Base-by-base conservation (phyloP, 2,113 vertebrate species). In the Chaetorhynchus papuensis region DNA sequence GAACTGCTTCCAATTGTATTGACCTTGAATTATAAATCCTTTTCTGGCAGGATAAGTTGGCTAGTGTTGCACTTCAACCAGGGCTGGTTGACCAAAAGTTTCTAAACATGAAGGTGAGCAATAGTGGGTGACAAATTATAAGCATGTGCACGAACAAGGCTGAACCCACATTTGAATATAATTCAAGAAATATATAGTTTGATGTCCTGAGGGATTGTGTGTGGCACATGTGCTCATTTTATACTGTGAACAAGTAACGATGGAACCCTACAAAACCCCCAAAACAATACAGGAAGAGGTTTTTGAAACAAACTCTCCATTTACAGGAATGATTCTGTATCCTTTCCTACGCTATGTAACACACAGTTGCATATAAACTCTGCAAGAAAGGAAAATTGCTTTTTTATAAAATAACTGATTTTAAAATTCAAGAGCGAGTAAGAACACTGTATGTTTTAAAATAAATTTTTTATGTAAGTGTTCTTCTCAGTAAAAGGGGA, bases 51-150 rank as follows among this genome's bases (percentile, higher is more conserved):
- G 1, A 1, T 41, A 37, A 88, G 13, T 8, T 74, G 39, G 56
- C 8, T 33, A 31, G 39, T 63, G 22, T 23, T 22, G 15, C n/a
- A 33, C 6, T 42, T 86, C 23, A 30, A 1, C 15, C 24, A 37
- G 54, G 39, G 33, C 0, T 77, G 28, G 18, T 4, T 50, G 59
- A 35, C 21, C 0, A 0, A 65, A 28, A 74, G 6, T 42, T 89
- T 83, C 42, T 50, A 50, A 70, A 30, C 7, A 10, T 16, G 27
- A 82, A 13, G 15, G 13, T 47, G 30, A 44, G 19, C 3, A 59
- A 33, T 1, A 50, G 33, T 13, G 11, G n/a, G 35, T 63, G 54
- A 69, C 17, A 63, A 78, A 63, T 61, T 15, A 49, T 2, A 19
- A 33, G 7, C 21, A 10, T 9, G 11, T 64, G 21, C 17, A 28